Evolutionary conservation across 2,113 vertebrate genomes (phyloP).

Genomic region (Drymodes brunneopygia): DNA sequence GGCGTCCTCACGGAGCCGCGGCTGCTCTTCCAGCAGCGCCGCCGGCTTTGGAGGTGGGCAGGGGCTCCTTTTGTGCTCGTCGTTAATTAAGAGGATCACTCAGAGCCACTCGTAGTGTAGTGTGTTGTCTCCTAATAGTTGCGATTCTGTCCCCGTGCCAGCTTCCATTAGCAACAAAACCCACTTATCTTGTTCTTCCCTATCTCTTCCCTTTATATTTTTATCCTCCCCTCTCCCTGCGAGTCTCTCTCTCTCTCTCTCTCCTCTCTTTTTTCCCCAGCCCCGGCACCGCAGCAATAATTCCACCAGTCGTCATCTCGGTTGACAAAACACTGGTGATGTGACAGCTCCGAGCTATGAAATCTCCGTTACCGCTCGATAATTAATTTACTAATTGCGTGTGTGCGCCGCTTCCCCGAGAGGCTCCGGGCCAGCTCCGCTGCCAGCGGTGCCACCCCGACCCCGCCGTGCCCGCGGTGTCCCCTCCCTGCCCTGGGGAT

Average conservation of each 20-base stretch:
- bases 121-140: constrained; percentile 52
- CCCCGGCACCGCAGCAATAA: constrained; percentile 51
- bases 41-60: neutral
- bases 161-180: constrained; percentile 69
- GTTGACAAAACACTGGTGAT: constrained; percentile 60
- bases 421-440: neutral
- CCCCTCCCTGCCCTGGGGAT: neutral
- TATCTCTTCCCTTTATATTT: constrained; percentile 64
- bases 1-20: neutral
- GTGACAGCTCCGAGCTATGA: constrained; percentile 66
- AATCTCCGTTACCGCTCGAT: constrained; percentile 39
- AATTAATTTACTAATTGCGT: constrained; percentile 69
- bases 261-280: neutral
- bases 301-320: constrained; percentile 52
- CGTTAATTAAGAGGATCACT: constrained; percentile 65
- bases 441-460: neutral
- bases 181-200: constrained; percentile 69
- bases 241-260: constrained; percentile 2
- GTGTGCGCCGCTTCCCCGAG: neutral
- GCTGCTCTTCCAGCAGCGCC: neutral
- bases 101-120: constrained; percentile 47
- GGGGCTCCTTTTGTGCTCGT: constrained; percentile 30
- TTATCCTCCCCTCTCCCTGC: constrained; percentile 41
- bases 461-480: neutral
- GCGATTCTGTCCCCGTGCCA: constrained; percentile 54